phyloP scores from a whole-genome alignment of 1,140 invertebrate genomes.

The Uloborus diversus region DNA sequence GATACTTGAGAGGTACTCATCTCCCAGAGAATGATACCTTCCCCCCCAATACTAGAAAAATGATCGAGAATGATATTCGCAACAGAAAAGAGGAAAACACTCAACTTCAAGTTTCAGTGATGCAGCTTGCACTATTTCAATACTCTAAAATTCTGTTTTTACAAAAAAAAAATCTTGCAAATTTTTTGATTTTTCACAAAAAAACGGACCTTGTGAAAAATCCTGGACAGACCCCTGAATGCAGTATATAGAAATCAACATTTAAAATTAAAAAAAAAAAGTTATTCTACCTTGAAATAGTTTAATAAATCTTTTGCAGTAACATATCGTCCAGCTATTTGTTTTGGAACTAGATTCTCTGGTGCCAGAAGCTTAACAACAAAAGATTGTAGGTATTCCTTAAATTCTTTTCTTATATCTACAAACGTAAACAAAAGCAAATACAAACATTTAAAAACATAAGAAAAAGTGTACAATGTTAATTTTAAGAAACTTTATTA shows the following conservation, averaged over 20 bases:
- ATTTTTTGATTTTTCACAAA: not conserved
- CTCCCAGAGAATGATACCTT: too few species aligned
- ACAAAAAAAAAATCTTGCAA: too few species aligned
- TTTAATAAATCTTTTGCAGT: conserved; percentile 90
- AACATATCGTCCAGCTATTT: conserved; percentile 93
- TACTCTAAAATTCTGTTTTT: too few species aligned
- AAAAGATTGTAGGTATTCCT: conserved; percentile 81
- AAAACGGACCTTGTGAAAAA: not conserved
- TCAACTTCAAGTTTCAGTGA: too few species aligned
- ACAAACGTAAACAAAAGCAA: too few species aligned
- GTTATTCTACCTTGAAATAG: conserved; percentile 84
- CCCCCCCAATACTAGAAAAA: too few species aligned
- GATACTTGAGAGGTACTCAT: too few species aligned
- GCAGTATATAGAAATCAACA: not conserved
- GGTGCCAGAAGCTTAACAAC: conserved; percentile 90
- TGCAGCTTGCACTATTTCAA: too few species aligned
- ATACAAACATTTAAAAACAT: too few species aligned
- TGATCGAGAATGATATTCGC: too few species aligned
- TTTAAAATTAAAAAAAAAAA: not conserved
- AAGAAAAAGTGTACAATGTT: not conserved
- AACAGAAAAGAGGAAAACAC: too few species aligned
- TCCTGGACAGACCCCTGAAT: not conserved
- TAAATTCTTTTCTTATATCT: conserved; percentile 96
- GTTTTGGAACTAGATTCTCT: conserved; percentile 92
- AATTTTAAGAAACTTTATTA: not conserved